Conservation (phyloP, 2,888 invertebrate species). For the Nudaria mundana region DNA sequence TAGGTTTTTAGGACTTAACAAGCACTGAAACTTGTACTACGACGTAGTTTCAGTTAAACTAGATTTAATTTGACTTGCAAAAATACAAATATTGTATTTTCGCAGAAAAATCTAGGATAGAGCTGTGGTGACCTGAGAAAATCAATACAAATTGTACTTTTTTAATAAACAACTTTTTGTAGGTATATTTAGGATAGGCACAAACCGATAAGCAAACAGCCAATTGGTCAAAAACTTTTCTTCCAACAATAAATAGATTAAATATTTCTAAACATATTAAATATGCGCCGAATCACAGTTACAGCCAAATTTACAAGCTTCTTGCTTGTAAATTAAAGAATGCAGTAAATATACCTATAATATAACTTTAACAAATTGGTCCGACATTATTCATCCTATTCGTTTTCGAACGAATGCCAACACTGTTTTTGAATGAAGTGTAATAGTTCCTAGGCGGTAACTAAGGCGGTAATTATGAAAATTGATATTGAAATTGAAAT, state of each 20-base stretch:
- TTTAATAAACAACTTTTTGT: conserved; percentile 61
- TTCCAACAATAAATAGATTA: neutral
- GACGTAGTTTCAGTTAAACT: conserved; percentile 10
- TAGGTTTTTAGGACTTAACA: conserved; percentile 16
- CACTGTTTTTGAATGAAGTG: too few species aligned
- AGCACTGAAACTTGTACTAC: conserved; percentile 5
- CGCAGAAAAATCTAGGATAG: conserved; percentile 47
- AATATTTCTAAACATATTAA: too few species aligned
- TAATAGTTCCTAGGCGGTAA: too few species aligned
- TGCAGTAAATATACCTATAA: too few species aligned
- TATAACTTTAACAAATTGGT: neutral
- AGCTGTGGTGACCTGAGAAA: conserved; percentile 64
- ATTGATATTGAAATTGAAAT: too few species aligned
- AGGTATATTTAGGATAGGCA: conserved; percentile 29
- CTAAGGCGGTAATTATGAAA: neutral
- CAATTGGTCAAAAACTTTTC: conserved; percentile 11
- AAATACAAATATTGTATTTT: conserved; percentile 37
- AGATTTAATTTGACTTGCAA: conserved; percentile 22
- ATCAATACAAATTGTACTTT: conserved; percentile 71
- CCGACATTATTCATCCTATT: too few species aligned
- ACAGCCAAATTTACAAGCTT: too few species aligned
- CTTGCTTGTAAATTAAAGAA: too few species aligned
- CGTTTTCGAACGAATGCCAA: neutral
- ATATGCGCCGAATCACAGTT: too few species aligned
- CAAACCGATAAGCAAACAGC: conserved; percentile 29